A percentile compares a stretch with the other conserved stretches of the same genome.
These are phyloP conservation scores for Macrosoma leucophasiata DNA, from an alignment of 2,888 invertebrate species.

Conservation along the genomic window DNA sequence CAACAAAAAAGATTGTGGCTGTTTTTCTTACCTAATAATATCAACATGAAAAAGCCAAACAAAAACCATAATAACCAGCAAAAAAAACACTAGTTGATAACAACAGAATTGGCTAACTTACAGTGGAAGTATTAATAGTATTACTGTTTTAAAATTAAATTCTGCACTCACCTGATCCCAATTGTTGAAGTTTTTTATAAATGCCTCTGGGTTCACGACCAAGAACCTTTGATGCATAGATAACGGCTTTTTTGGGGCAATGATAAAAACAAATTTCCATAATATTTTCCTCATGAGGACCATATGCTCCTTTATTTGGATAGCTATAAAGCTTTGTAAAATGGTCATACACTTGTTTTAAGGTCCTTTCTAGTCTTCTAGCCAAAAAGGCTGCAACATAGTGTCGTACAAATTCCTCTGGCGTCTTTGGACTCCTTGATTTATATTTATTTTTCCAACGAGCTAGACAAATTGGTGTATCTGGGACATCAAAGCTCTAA, in stretches of 20 bases:
- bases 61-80: too few relatives aligned
- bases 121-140: background rate
- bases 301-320: constrained; percentile 37
- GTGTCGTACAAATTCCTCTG: constrained; percentile 41
- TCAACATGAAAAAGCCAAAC: too few relatives aligned
- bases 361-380: constrained; percentile 45
- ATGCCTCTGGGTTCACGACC: constrained; percentile 49
- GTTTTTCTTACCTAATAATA: too few relatives aligned
- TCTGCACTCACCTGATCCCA: constrained; percentile 31
- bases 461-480: constrained; percentile 46
- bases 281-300: constrained; percentile 46
- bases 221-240: constrained; percentile 38
- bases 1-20: too few relatives aligned
- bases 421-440: constrained; percentile 30
- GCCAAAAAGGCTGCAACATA: constrained; percentile 50
- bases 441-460: constrained; percentile 48
- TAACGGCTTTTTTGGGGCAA: constrained; percentile 36
- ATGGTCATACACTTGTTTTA: constrained; percentile 50
- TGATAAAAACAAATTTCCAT: constrained; percentile 49
- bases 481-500: constrained; percentile 49
- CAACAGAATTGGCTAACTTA: too few relatives aligned
- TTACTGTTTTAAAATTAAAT: background rate
- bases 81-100: too few relatives aligned
- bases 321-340: constrained; percentile 36
- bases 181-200: constrained; percentile 36